Percentiles rank a stretch among this genome's conserved stretches.
phyloP scores from a whole-genome alignment of 1,140 invertebrate species.

The Muscidifurax raptorellus region DNA sequence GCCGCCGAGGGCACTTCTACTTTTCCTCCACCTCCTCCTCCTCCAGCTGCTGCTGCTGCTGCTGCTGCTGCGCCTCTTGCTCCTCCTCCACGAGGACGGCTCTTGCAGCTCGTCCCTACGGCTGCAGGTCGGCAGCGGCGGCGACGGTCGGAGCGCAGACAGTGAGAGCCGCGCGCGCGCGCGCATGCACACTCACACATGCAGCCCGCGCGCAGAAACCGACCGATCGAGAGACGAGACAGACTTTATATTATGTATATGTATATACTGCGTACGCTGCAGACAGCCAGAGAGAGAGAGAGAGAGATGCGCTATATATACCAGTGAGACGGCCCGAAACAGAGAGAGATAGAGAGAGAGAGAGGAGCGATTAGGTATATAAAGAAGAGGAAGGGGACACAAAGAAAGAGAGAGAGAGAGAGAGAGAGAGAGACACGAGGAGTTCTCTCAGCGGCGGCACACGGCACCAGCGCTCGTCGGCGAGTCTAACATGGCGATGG shows the following conservation, averaged over 20 bases:
- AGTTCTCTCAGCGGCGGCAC: neutral
- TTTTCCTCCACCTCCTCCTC: constrained; percentile 6
- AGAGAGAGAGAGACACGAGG: neutral
- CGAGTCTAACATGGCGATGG: constrained; percentile 40
- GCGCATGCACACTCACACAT: constrained; percentile 11
- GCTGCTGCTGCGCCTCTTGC: constrained; percentile 10
- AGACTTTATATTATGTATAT: neutral
- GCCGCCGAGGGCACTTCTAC: neutral
- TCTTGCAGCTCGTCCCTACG: neutral
- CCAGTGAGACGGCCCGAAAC: too few species aligned
- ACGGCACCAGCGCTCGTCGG: constrained; percentile 38
- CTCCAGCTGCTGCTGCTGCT: neutral
- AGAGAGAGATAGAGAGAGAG: too few species aligned
- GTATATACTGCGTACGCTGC: too few species aligned
- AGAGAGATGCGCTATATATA: too few species aligned
- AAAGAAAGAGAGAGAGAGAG: neutral
- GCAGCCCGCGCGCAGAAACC: neutral
- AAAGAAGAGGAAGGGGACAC: neutral
- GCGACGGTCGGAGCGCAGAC: neutral
- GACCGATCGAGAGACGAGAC: neutral
- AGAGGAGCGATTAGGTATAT: too few species aligned
- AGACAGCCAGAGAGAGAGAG: too few species aligned
- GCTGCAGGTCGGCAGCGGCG: neutral
- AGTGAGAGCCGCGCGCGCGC: constrained; percentile 7
- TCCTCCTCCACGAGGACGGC: neutral